These are phyloP conservation scores for Drosophila putrida DNA, from an alignment of 2,888 invertebrate species.

Conservation along the genomic window DNA sequence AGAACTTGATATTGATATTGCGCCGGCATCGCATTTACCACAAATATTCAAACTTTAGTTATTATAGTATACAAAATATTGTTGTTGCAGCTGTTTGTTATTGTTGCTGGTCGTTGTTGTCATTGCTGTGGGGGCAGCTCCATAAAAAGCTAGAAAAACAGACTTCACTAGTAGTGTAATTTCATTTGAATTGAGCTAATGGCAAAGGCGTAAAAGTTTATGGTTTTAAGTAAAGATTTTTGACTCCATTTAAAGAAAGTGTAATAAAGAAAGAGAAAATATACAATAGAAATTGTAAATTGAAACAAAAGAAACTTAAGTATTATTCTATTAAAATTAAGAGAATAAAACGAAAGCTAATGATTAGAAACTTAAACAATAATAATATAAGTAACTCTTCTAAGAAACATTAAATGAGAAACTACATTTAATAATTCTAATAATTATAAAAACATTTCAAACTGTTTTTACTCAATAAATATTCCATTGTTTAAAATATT, in stretches of 20 bases:
- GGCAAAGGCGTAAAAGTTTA: neutral
- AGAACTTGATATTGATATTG: slow-evolving; percentile 82
- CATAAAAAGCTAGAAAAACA: neutral
- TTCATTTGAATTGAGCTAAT: neutral
- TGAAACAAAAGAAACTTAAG: no score
- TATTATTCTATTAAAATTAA: no score
- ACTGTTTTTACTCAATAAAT: no score
- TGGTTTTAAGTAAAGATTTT: no score
- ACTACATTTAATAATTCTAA: no score
- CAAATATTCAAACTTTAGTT: slow-evolving; percentile 73
- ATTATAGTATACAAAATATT: slow-evolving; percentile 53
- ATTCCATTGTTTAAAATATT: no score
- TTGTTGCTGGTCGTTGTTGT: neutral
- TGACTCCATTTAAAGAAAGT: neutral
- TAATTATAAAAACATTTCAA: no score
- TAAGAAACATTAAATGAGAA: no score
- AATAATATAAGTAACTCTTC: neutral
- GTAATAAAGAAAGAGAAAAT: no score
- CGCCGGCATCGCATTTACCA: slow-evolving; percentile 71
- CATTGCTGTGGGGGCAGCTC: slow-evolving; percentile 1
- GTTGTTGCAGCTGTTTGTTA: slow-evolving; percentile 9
- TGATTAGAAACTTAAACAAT: neutral
- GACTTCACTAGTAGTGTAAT: neutral
- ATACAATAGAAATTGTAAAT: no score
- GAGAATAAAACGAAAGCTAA: no score